Percentiles rank a stretch among this genome's conserved stretches.
These are phyloP conservation scores for Siphlonurus alternatus DNA, from an alignment of 2,888 invertebrate species.

Conservation along the genomic window DNA sequence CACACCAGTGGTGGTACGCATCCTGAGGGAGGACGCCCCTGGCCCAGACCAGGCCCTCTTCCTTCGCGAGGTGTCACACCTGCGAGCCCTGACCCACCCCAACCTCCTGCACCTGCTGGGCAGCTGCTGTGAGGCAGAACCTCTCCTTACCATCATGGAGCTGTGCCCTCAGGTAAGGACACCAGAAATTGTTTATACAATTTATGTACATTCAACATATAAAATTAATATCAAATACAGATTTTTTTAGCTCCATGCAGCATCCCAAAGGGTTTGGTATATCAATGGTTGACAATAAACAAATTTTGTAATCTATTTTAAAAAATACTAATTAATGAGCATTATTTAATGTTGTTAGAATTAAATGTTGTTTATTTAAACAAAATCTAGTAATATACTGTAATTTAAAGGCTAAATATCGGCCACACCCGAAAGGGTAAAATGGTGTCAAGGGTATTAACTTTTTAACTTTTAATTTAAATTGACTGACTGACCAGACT, in stretches of 20 bases:
- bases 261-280: constrained; percentile 5
- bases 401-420: no score
- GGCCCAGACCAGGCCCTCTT: constrained; percentile 60
- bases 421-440: no score
- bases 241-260: not conserved
- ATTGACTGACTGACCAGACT: no score
- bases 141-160: constrained; percentile 62
- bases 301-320: no score
- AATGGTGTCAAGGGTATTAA: no score
- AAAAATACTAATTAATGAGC: no score
- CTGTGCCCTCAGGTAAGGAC: constrained; percentile 42
- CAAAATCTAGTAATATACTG: no score
- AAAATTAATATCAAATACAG: not conserved
- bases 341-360: no score
- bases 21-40: constrained; percentile 59
- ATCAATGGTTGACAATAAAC: no score
- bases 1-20: constrained; percentile 52
- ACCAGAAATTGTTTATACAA: no score
- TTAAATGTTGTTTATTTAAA: no score
- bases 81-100: constrained; percentile 50
- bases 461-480: no score
- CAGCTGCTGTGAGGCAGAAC: constrained; percentile 59
- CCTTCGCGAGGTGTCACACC: constrained; percentile 56
- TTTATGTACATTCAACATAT: not conserved
- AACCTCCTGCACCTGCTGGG: constrained; percentile 55